Conservation (phyloP, 53 echinoderm and acorn worm species). For the Holothuria leucospilota region DNA sequence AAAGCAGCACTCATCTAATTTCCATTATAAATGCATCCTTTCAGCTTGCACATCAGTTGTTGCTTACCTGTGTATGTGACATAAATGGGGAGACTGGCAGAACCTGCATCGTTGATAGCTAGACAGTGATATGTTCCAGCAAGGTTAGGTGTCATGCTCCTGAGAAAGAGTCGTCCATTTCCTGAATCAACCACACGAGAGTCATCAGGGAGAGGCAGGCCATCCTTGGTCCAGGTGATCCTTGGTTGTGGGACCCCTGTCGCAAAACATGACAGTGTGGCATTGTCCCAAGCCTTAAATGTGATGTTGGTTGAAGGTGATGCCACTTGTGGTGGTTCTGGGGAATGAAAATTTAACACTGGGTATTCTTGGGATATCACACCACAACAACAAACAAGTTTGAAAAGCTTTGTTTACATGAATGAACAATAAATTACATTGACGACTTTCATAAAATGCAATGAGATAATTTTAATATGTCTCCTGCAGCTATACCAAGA, state of each 20-base stretch:
- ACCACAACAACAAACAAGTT: too few species aligned
- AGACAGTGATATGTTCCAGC: constrained; percentile 78
- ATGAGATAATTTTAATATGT: too few species aligned
- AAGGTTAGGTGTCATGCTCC: constrained; percentile 64
- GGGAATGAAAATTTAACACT: too few species aligned
- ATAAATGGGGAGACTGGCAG: constrained; percentile 56
- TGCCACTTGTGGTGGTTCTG: constrained; percentile 6
- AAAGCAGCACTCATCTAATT: too few species aligned
- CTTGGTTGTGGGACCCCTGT: constrained; percentile 76
- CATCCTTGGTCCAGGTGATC: constrained; percentile 84
- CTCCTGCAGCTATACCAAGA: too few species aligned
- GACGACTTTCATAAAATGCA: too few species aligned
- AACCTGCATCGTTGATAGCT: constrained; percentile 84
- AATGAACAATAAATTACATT: too few species aligned
- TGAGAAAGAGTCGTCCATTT: constrained; percentile 61
- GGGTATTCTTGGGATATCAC: too few species aligned
- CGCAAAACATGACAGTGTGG: constrained; percentile 82
- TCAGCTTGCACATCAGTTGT: too few species aligned
- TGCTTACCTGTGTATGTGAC: constrained; percentile 77
- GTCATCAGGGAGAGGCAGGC: constrained; percentile 68
- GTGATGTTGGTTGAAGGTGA: constrained; percentile 61
- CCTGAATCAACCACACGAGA: constrained; percentile 61
- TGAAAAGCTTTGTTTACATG: too few species aligned
- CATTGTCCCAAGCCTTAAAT: constrained; percentile 75
- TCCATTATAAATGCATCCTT: too few species aligned